A percentile compares a stretch with the other conserved stretches of the same genome.
These are phyloP conservation scores for Phyllostomus discolor DNA, from an alignment of 2,113 vertebrate genomes.

Conservation along the genomic window DNA sequence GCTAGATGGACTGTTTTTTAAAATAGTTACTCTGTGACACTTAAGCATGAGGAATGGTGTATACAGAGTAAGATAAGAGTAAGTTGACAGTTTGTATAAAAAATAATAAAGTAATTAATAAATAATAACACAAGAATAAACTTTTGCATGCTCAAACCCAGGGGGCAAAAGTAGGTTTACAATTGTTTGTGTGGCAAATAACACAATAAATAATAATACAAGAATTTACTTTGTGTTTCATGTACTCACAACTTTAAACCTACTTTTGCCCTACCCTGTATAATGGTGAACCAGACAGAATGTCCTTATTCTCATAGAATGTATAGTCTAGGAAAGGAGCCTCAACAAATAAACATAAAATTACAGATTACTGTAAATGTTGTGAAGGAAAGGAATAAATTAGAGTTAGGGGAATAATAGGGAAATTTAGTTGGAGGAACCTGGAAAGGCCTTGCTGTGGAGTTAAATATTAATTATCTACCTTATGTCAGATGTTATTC, in stretches of 20 bases:
- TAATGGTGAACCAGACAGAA: neutral
- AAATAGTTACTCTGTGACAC: neutral
- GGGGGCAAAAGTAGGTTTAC: too few species aligned
- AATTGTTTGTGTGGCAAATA: too few species aligned
- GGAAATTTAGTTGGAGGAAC: neutral
- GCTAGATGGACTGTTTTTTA: neutral
- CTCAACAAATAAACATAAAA: neutral
- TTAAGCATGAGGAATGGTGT: neutral
- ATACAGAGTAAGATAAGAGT: neutral
- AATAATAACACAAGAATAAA: too few species aligned
- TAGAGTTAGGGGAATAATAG: neutral
- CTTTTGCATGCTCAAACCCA: too few species aligned
- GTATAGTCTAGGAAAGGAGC: neutral
- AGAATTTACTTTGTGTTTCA: too few species aligned
- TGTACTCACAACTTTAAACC: too few species aligned
- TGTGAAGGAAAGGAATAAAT: neutral
- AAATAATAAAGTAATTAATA: too few species aligned
- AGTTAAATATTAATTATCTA: neutral
- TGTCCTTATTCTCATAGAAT: neutral
- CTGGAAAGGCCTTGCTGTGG: neutral
- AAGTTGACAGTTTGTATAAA: too few species aligned
- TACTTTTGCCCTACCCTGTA: too few species aligned
- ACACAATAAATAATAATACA: too few species aligned
- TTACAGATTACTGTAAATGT: neutral
- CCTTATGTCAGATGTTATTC: neutral